phyloP scores from a whole-genome alignment of 2,888 invertebrate species.

The Megamerina dolium region DNA sequence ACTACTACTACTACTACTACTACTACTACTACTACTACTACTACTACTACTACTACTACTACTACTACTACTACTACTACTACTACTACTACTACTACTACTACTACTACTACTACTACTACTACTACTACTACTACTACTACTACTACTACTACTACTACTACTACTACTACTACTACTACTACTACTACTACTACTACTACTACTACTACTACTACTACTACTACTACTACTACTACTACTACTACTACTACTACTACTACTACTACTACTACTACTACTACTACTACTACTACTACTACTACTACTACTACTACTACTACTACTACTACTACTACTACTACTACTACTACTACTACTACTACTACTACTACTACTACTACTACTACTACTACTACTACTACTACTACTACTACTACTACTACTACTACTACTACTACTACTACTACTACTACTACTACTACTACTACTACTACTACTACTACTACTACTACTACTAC shows the following conservation, averaged over 20 bases:
- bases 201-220: not conserved
- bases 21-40: not conserved
- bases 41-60: not conserved
- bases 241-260: not conserved
- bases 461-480: no score
- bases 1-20: no score
- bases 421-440: no score
- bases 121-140: not conserved
- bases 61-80: not conserved
- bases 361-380: no score
- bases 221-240: not conserved
- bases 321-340: no score
- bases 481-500: no score
- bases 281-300: not conserved
- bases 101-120: not conserved
- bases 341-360: no score
- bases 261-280: not conserved
- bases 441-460: no score
- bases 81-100: not conserved
- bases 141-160: not conserved
- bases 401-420: no score
- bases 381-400: no score
- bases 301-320: not conserved
- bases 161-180: not conserved
- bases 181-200: not conserved